A percentile compares a stretch with the other conserved stretches of the same genome.
phyloP scores from a whole-genome alignment of 2,797 vertebrate species.

The Chanos chanos region DNA sequence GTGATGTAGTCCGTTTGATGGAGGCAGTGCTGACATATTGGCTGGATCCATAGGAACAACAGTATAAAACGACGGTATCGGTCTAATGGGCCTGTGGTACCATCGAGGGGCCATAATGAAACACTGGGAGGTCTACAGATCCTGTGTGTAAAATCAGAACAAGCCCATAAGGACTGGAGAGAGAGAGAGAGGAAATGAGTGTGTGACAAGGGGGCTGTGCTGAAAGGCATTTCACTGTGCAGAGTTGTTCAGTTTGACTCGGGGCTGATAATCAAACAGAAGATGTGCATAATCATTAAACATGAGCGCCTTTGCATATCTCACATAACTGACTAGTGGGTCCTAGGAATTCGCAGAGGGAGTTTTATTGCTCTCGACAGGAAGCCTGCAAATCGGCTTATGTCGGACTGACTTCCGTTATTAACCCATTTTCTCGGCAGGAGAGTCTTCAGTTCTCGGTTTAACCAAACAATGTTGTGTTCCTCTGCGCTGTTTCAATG shows the following conservation, averaged over 20 bases:
- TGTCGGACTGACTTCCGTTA: conserved; percentile 7
- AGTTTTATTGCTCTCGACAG: conserved; percentile 4
- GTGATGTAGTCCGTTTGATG: too few species aligned
- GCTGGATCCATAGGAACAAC: too few species aligned
- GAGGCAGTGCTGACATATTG: too few species aligned
- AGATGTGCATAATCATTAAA: not conserved
- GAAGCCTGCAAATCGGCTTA: conserved; percentile 15
- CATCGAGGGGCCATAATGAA: not conserved
- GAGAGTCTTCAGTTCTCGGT: too few species aligned
- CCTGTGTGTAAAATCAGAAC: not conserved
- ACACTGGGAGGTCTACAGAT: not conserved
- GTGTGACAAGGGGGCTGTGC: not conserved
- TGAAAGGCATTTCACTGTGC: not conserved
- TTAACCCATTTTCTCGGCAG: not conserved
- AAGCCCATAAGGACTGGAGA: not conserved
- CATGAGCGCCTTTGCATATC: not conserved
- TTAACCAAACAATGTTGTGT: not conserved
- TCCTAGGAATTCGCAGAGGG: not conserved
- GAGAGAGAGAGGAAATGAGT: not conserved
- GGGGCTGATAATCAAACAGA: too few species aligned
- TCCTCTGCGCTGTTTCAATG: not conserved
- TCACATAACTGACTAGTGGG: not conserved
- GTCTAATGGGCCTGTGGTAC: not conserved
- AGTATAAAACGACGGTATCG: not conserved
- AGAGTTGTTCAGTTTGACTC: too few species aligned